phyloP scores from a whole-genome alignment of 1,140 invertebrate genomes.

The Leguminivora glycinivorella region DNA sequence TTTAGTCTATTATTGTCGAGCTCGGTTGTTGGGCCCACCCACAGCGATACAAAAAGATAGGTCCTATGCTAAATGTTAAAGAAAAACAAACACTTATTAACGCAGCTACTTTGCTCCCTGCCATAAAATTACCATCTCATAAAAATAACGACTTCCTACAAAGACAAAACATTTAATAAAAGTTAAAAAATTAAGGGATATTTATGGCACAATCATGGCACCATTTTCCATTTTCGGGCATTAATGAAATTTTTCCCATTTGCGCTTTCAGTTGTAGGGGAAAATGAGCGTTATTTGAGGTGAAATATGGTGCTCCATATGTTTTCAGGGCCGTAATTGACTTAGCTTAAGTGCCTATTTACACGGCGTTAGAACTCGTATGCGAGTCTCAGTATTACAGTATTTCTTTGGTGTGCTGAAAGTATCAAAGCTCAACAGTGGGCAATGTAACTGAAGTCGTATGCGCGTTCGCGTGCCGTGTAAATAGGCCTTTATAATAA shows the following conservation, averaged over 20 bases:
- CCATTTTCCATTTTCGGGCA: constrained; percentile 42
- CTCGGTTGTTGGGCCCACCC: no score
- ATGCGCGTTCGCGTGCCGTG: no score
- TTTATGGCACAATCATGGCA: constrained; percentile 51
- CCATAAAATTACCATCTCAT: constrained; percentile 28
- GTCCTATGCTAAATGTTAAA: background rate
- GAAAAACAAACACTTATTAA: constrained; percentile 5
- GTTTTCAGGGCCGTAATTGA: constrained; percentile 59
- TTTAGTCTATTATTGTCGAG: no score
- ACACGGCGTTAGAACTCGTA: no score
- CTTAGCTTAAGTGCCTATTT: no score
- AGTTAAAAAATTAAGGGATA: constrained; percentile 53
- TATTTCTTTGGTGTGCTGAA: no score
- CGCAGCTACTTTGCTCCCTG: background rate
- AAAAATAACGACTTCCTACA: constrained; percentile 24
- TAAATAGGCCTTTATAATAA: no score
- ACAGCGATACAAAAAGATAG: background rate
- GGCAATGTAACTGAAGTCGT: no score
- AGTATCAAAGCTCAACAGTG: no score
- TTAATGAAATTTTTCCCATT: constrained; percentile 59
- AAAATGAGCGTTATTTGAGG: constrained; percentile 57
- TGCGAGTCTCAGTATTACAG: no score
- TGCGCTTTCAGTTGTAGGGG: constrained; percentile 45
- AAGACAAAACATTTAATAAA: constrained; percentile 35
- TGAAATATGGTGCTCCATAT: constrained; percentile 60